Base-by-base conservation (phyloP, 2,888 invertebrate genomes). In the Subacronicta megacephala region DNA sequence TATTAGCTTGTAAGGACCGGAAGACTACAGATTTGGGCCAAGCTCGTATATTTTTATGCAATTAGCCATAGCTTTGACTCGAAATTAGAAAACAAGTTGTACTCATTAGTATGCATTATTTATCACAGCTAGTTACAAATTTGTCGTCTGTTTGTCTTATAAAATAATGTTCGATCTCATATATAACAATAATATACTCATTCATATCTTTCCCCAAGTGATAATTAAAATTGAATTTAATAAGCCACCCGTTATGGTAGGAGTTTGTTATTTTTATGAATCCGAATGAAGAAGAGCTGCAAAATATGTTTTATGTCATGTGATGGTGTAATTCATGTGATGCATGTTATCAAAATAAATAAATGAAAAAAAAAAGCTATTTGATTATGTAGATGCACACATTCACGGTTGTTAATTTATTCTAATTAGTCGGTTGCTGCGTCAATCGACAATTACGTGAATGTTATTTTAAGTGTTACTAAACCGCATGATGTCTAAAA, bases 1-100 rank as follows among this genome's bases (percentile, higher is more conserved):
- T 47, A 62, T 62, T 73, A 73, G 72, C 40, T 37, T 64, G 41
- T 73, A 73, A 75, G 72, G 35, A 71, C 51, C n/a, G 59, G 75
- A 68, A 73, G 72, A 74, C 63, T 74, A 71, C 59, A 67, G 56
- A 72, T 68, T 46, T 64, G 73, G 73, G 73, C 73, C 58, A 72
- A 75, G 75, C 73, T 73, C 75, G 58, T 73, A 72, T 73, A 75
- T 73, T 75, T 73, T 60, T 62, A 73, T 68, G 62, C 53, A 62
- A 62, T 62, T 67, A 67, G 46, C 51, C 40, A 53, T 66, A 66
- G 55, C 43, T 41, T 55, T 49, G 54, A 53, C 46, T 50, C 42
- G 37, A 60, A 49, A 56, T 45, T 54, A 20, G 20, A 31, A 54
- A 52, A n/a, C 50, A 29, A 20, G 41, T 18, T 45, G 36, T 37